phyloP scores from a whole-genome alignment of 2,888 invertebrate genomes.

The Apotomis turbidana region DNA sequence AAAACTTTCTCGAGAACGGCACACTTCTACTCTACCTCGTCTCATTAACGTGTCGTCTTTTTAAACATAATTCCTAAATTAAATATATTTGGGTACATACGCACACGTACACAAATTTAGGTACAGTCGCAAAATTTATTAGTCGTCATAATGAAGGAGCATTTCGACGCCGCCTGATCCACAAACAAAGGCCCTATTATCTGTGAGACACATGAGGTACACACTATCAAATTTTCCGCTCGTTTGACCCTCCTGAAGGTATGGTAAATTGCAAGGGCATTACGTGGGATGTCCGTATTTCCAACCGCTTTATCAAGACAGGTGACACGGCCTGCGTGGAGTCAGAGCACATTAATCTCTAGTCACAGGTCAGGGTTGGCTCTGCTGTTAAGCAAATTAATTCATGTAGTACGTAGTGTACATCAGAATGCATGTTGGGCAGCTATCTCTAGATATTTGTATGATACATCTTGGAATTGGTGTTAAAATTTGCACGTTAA shows the following conservation, averaged over 20 bases:
- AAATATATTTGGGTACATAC: no score
- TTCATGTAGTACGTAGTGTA: not conserved
- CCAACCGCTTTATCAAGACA: slow-evolving; percentile 28
- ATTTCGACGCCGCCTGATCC: not conserved
- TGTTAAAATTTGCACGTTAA: no score
- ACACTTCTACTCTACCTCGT: no score
- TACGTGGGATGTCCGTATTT: slow-evolving; percentile 29
- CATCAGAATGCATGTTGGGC: not conserved
- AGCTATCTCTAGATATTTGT: not conserved
- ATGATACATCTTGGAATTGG: not conserved
- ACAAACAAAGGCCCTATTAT: not conserved
- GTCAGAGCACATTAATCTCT: slow-evolving; percentile 30
- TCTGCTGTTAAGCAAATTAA: slow-evolving; percentile 12
- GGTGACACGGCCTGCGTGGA: slow-evolving; percentile 12
- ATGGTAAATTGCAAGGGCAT: slow-evolving; percentile 20
- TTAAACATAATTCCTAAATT: no score
- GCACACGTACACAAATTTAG: no score
- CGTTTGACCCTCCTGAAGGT: slow-evolving; percentile 10
- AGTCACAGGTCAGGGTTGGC: slow-evolving; percentile 13
- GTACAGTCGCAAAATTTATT: no score
- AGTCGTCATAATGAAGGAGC: not conserved
- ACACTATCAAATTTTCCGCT: not conserved
- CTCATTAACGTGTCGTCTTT: no score
- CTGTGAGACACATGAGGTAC: not conserved
- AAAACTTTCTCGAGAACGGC: no score